These are phyloP conservation scores for Nebria brevicollis DNA, from an alignment of 2,888 invertebrate genomes.

Conservation along the genomic window DNA sequence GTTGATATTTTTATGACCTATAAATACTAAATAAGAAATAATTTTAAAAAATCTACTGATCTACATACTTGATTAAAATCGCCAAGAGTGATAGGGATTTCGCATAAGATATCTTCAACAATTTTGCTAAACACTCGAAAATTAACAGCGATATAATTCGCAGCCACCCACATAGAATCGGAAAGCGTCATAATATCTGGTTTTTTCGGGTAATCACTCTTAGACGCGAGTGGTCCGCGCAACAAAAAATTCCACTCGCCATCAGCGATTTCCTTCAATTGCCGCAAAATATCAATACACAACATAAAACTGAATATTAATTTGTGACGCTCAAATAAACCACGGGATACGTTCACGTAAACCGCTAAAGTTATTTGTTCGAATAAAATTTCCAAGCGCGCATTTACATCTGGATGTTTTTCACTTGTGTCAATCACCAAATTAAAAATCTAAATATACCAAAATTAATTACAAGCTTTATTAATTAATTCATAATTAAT, in stretches of 20 bases:
- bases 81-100: conserved; percentile 70
- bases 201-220: conserved; percentile 62
- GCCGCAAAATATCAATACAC: conserved; percentile 78
- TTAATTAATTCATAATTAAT: conserved; percentile 24
- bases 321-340: conserved; percentile 91
- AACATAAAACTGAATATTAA: conserved; percentile 88
- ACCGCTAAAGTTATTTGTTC: conserved; percentile 83
- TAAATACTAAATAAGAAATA: not conserved
- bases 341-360: conserved; percentile 88
- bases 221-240: conserved; percentile 74
- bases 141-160: conserved; percentile 70
- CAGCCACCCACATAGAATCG: conserved; percentile 76
- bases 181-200: conserved; percentile 62
- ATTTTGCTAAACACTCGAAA: conserved; percentile 69
- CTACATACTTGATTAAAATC: conserved; percentile 68
- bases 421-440: conserved; percentile 82
- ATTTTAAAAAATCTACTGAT: conserved; percentile 32
- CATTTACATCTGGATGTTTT: conserved; percentile 72
- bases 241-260: conserved; percentile 83
- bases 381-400: conserved; percentile 75
- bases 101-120: conserved; percentile 65
- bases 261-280: conserved; percentile 69
- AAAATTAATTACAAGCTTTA: not conserved
- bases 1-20: conserved; percentile 62
- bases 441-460: conserved; percentile 75